Base-by-base conservation (phyloP, 1,140 invertebrate species). In the Diorhabda sublineata region DNA sequence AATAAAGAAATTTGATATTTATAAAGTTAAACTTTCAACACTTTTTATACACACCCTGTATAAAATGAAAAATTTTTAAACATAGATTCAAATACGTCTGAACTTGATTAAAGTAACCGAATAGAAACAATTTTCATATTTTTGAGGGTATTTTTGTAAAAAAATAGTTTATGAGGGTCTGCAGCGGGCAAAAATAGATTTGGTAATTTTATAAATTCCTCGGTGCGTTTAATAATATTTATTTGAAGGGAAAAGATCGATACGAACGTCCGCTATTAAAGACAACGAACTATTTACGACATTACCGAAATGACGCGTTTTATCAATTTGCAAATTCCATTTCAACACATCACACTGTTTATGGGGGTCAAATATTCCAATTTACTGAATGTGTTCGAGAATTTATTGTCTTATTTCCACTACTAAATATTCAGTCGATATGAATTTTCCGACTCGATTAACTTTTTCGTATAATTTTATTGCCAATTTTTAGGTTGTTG, bases 351-450 rank as follows among this genome's bases (percentile, higher is more conserved):
- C 72, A 76, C 70, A 73, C 56, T 72, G 74, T 78, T 78, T 78
- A 78, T 78, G 75, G 76, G 74, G 76, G 76, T 78, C 76, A 78
- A 78, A 78, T 78, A 78, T 78, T 78, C 76, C 76, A 78, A 78
- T 78, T 78, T 76, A 75, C 74, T 68, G 74, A 72, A 74, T 72
- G 71, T 61, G 68, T 70, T 56, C n/a, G 66, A 59, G 75, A 78
- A 76, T 78, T 78, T 78, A 78, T 78, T 71, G 75, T 78, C 75
- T 78, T 76, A 76, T 76, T 75, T 74, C 76, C 76, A 75, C 70
- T 68, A 73, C 75, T 74, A 76, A 76, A 78, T 78, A 78, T 78
- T 78, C 76, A 71, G 70, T 74, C 73, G 69, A 75, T 76, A 75
- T 75, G 70, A 75, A 75, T 69, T 70, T 71, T 72, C 69, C 72